Conservation (phyloP, 2,113 vertebrate species). For the Zosterops hypoxanthus region DNA sequence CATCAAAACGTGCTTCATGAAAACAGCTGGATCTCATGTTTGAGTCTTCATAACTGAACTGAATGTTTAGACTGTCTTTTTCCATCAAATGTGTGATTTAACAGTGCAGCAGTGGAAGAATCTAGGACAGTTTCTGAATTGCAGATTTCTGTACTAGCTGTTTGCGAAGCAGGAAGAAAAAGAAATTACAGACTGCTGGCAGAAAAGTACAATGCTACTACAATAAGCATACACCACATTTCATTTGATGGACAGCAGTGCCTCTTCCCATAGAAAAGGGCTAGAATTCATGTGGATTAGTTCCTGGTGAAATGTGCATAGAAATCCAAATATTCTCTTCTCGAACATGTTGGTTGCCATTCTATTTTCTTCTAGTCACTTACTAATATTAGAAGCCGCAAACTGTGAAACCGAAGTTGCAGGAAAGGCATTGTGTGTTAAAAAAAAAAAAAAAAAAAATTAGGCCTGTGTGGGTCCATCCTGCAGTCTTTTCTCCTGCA, state of each 20-base stretch:
- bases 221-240: neutral
- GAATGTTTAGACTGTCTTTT: slow-evolving; percentile 23
- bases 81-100: slow-evolving; percentile 49
- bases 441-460: neutral
- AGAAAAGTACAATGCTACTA: neutral
- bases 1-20: neutral
- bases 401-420: slow-evolving; percentile 13
- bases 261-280: neutral
- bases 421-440: neutral
- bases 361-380: slow-evolving; percentile 22
- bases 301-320: neutral
- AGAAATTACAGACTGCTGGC: slow-evolving; percentile 31
- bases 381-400: neutral
- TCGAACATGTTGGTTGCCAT: neutral
- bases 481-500: neutral
- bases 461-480: neutral
- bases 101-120: slow-evolving; percentile 17
- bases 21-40: slow-evolving; percentile 5
- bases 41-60: neutral
- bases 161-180: slow-evolving; percentile 10
- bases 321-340: neutral
- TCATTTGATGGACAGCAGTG: slow-evolving; percentile 8
- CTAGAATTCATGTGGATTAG: neutral
- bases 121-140: slow-evolving; percentile 42
- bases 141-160: neutral